These are phyloP conservation scores for Cavia aperea DNA, from an alignment of 2,113 vertebrate species.

Conservation along the genomic window DNA sequence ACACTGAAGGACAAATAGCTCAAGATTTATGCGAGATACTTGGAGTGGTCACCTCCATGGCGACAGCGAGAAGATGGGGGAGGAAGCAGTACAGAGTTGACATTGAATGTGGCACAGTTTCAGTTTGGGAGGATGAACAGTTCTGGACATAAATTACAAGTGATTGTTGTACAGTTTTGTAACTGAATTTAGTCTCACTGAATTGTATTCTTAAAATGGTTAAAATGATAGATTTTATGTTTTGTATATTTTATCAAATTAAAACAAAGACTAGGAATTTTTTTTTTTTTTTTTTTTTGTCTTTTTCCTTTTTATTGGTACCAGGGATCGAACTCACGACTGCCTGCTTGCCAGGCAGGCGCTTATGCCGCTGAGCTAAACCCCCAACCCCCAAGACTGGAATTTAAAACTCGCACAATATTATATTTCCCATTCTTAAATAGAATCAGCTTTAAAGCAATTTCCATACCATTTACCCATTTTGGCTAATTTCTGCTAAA, in stretches of 20 bases:
- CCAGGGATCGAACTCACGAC: too few species aligned
- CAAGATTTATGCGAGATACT: neutral
- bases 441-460: neutral
- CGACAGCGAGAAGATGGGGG: neutral
- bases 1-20: neutral
- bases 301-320: too few species aligned
- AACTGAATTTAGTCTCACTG: neutral
- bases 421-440: neutral
- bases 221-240: neutral
- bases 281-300: too few species aligned
- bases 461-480: neutral
- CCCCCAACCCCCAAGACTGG: too few species aligned
- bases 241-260: neutral
- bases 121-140: neutral
- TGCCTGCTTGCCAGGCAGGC: too few species aligned
- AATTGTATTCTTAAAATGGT: neutral
- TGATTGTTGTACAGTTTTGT: neutral
- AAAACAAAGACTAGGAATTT: neutral
- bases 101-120: neutral
- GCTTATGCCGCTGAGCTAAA: too few species aligned
- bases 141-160: neutral
- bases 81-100: too few species aligned
- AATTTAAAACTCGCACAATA: neutral
- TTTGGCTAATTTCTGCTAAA: neutral
- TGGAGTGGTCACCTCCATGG: neutral